Evolutionary conservation across 2,113 vertebrate species (phyloP).

Genomic region (Centropus unirufus): DNA sequence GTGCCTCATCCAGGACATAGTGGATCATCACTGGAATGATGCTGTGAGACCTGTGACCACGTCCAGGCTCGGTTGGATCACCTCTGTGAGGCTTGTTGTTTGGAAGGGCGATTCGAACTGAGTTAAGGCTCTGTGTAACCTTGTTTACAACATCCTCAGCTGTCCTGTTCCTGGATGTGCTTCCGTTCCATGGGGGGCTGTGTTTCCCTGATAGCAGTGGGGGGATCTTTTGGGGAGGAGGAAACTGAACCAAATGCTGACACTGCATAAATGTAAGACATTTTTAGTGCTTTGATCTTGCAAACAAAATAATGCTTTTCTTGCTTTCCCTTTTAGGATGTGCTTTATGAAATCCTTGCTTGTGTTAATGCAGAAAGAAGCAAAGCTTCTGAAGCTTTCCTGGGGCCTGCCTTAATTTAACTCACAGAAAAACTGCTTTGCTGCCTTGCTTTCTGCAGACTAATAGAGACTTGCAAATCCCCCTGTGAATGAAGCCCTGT

Average conservation of each 20-base stretch:
- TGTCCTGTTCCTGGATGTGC: not conserved
- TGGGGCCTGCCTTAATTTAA: not conserved
- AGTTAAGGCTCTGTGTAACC: not conserved
- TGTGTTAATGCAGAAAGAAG: not conserved
- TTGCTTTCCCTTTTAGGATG: constrained; percentile 4
- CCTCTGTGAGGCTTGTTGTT: rapidly evolving
- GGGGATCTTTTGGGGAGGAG: not conserved
- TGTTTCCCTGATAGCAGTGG: not conserved
- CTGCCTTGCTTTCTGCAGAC: constrained; percentile 16
- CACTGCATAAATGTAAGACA: rapidly evolving
- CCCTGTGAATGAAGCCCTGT: constrained; percentile 7
- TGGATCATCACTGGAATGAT: rapidly evolving
- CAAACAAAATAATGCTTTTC: not conserved
- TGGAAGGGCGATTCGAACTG: rapidly evolving
- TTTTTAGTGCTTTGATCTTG: not conserved
- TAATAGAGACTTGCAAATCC: constrained; percentile 17
- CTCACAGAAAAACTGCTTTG: not conserved
- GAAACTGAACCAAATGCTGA: not conserved
- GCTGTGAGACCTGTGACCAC: rapidly evolving
- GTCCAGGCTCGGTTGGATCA: not conserved
- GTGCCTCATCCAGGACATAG: rapidly evolving
- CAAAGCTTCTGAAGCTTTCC: not conserved
- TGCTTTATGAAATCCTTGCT: not conserved
- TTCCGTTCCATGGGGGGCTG: not conserved
- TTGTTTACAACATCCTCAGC: not conserved